Base-by-base conservation (phyloP, 2,797 vertebrate species). In the Argentina silus region DNA sequence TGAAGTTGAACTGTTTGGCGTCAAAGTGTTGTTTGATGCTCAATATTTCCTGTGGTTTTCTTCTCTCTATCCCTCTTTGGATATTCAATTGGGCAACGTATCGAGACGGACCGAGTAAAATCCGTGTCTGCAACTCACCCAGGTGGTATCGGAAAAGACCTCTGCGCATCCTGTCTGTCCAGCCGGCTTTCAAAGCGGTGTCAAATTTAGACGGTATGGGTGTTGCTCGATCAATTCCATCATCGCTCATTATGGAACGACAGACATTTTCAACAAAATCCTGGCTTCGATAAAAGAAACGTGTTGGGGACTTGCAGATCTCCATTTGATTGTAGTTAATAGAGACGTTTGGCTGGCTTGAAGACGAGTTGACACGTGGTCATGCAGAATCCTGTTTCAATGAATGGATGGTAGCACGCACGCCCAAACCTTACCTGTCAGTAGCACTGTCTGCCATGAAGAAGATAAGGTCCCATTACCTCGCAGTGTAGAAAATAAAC, bases 51-150 rank as follows among this genome's bases (percentile, higher is more conserved):
- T 98, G 95, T 6, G 97, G 96, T 70, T 88, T 89, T 27, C 97
- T 90, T 74, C 95, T 92, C 79, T 96, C 90, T 0, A 70, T 60
- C 14, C 95, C 95, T 67, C 98, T 89, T 76, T 92, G 84, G 61
- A 93, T 79, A 61, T 99, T 98, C 27, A 99, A 92, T 90, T 98
- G 97, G 3, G 95, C 95, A 70, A 98, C 92, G 2, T 94, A 93
- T 0, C 90, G 83, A 61, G 72, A n/a, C 0, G 76, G 4, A 0
- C 97, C 97, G 0, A 94, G 93, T 17, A 99, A 85, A 27, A 92
- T 60, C 3, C 91, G 94, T 0, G 95, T 96, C 77, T 92, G 90
- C 75, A 97, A 81, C 17, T 91, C 83, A 1, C 88, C 91, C 11
- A 99, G 86, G 10, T 60, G 78, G 79, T 99, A 99, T 14, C 96